Percentiles rank a stretch among this genome's conserved stretches.
These are phyloP conservation scores for Myotis daubentonii DNA, from an alignment of 2,797 vertebrate genomes.

Conservation along the genomic window DNA sequence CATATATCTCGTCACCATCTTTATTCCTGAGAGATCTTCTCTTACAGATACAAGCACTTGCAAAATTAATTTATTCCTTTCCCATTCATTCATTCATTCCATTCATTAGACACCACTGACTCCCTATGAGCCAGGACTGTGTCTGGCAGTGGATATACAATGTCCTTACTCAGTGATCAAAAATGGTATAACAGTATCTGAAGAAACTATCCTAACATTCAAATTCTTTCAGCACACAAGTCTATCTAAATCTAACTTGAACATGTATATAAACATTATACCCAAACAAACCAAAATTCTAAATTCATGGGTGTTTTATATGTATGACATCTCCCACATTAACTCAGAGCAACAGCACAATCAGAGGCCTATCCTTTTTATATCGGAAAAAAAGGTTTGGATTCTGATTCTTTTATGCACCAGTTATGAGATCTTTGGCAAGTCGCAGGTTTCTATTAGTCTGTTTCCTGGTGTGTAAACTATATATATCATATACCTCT, in stretches of 20 bases:
- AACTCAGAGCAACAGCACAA: neutral
- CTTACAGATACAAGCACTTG: neutral
- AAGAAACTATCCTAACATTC: conserved; percentile 21
- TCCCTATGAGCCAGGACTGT: neutral
- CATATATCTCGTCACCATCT: neutral
- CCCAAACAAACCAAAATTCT: conserved; percentile 43
- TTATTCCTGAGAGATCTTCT: conserved; percentile 10
- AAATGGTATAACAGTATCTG: neutral
- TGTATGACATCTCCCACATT: neutral
- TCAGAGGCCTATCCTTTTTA: neutral
- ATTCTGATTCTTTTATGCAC: neutral
- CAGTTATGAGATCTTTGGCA: neutral
- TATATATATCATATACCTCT: neutral
- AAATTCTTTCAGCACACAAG: conserved; percentile 7
- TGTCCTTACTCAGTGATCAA: neutral
- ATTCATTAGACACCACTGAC: neutral
- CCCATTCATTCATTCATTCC: neutral
- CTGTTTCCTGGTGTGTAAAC: neutral
- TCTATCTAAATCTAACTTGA: conserved; percentile 20
- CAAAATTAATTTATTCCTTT: neutral
- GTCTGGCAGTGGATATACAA: neutral
- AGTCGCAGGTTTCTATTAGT: conserved; percentile 13
- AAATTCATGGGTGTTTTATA: neutral
- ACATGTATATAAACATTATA: neutral
- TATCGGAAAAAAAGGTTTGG: conserved; percentile 27